Conservation (phyloP, 2,113 vertebrate species). For the Miniopterus natalensis region DNA sequence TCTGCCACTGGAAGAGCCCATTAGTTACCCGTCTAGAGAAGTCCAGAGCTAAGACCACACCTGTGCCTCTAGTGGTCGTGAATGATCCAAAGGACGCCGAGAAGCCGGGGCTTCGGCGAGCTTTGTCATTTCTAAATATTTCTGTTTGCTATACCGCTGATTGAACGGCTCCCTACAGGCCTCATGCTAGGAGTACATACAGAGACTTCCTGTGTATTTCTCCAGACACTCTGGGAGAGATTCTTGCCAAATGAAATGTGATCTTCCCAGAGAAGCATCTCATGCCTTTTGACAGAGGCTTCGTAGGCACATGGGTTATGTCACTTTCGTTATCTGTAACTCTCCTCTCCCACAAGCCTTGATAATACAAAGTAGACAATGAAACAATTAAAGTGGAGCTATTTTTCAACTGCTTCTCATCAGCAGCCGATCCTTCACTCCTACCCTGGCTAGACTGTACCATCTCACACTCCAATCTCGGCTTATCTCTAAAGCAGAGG, state of each 20-base stretch:
- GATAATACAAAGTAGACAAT: constrained; percentile 76
- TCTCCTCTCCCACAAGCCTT: constrained; percentile 64
- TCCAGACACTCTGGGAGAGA: constrained; percentile 30
- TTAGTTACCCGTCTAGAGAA: not conserved
- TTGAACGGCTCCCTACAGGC: not conserved
- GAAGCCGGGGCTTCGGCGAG: not conserved
- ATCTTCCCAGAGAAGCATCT: constrained; percentile 56
- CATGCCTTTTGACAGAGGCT: constrained; percentile 64
- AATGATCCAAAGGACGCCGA: not conserved
- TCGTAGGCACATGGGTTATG: constrained; percentile 75
- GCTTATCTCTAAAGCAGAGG: constrained; percentile 66
- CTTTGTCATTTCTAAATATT: not conserved
- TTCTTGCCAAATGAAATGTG: constrained; percentile 59
- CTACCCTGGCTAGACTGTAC: constrained; percentile 31
- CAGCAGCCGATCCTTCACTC: constrained; percentile 51
- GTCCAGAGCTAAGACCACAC: not conserved
- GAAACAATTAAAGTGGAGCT: constrained; percentile 77
- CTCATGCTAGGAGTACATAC: not conserved
- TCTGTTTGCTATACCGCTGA: not conserved
- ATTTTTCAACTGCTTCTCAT: constrained; percentile 76
- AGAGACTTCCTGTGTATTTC: constrained; percentile 30
- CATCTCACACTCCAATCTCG: constrained; percentile 54
- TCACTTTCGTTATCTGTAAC: constrained; percentile 71
- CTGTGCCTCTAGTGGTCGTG: not conserved
- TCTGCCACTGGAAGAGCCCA: not conserved